These are phyloP conservation scores for Chrysina gloriosa DNA, from an alignment of 2,888 invertebrate genomes.

Conservation along the genomic window DNA sequence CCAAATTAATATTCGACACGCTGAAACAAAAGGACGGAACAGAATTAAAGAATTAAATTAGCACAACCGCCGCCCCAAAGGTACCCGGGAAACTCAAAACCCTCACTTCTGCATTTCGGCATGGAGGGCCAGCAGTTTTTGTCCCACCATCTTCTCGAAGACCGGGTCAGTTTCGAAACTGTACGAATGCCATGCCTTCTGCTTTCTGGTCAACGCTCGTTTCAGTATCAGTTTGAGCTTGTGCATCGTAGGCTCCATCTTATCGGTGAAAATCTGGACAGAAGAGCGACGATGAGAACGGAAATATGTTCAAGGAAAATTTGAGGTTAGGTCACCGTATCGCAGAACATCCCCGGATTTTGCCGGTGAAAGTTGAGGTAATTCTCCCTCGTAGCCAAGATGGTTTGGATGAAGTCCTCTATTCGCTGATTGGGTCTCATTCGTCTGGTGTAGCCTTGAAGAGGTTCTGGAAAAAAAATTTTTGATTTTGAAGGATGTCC, in stretches of 20 bases:
- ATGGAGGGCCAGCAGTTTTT: slow-evolving; percentile 44
- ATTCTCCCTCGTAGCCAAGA: slow-evolving; percentile 1
- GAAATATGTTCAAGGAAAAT: background rate
- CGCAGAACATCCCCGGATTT: slow-evolving; percentile 60
- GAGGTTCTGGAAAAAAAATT: background rate
- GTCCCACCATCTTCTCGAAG: slow-evolving; percentile 45
- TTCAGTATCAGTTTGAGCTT: slow-evolving; percentile 50
- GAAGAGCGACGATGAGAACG: no score
- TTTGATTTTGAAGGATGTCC: no score
- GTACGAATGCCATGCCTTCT: slow-evolving; percentile 15
- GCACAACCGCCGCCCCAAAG: no score
- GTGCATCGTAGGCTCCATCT: slow-evolving; percentile 45
- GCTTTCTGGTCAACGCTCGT: slow-evolving; percentile 38
- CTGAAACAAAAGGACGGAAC: no score
- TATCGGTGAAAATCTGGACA: slow-evolving; percentile 55
- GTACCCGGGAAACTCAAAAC: no score
- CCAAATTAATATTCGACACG: no score
- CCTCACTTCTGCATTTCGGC: slow-evolving; percentile 45
- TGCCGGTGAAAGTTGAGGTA: slow-evolving; percentile 56
- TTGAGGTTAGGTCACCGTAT: slow-evolving; percentile 52
- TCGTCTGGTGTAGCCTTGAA: background rate
- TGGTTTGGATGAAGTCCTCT: slow-evolving; percentile 23
- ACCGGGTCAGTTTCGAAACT: slow-evolving; percentile 42
- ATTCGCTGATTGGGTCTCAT: slow-evolving; percentile 24
- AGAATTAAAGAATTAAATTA: no score